phyloP scores from a whole-genome alignment of 2,888 invertebrate genomes.

The Dolomedes plantarius region DNA sequence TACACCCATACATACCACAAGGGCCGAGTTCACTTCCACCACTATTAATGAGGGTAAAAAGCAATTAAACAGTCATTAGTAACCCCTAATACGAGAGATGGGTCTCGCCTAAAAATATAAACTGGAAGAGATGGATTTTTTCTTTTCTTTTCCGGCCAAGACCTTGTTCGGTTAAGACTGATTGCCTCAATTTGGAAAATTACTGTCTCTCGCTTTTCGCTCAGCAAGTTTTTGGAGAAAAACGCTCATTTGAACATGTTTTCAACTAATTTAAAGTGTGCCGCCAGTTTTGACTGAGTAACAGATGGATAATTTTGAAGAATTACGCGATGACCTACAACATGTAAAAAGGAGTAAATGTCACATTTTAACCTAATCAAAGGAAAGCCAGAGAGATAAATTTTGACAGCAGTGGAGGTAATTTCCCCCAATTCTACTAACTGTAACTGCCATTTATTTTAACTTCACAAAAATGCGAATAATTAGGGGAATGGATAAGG shows the following conservation, averaged over 20 bases:
- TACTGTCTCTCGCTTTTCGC: neutral
- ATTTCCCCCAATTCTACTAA: too few species aligned
- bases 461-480: too few species aligned
- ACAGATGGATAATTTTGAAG: too few species aligned
- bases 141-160: neutral
- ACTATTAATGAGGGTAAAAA: neutral
- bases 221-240: neutral
- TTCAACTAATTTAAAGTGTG: neutral
- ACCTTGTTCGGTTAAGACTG: neutral
- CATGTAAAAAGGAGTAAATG: too few species aligned
- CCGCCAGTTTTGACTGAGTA: too few species aligned
- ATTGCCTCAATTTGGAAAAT: constrained; percentile 8
- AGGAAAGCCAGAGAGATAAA: too few species aligned
- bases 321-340: too few species aligned
- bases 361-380: too few species aligned
- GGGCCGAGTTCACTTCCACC: neutral
- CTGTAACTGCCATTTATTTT: too few species aligned
- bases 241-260: neutral
- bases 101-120: constrained; percentile 1
- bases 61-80: neutral
- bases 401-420: too few species aligned
- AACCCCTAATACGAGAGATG: neutral
- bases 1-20: constrained; percentile 24
- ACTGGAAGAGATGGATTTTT: neutral
- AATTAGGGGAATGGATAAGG: too few species aligned